Conservation (phyloP, 1,140 invertebrate species). For the Gerris buenoi region DNA sequence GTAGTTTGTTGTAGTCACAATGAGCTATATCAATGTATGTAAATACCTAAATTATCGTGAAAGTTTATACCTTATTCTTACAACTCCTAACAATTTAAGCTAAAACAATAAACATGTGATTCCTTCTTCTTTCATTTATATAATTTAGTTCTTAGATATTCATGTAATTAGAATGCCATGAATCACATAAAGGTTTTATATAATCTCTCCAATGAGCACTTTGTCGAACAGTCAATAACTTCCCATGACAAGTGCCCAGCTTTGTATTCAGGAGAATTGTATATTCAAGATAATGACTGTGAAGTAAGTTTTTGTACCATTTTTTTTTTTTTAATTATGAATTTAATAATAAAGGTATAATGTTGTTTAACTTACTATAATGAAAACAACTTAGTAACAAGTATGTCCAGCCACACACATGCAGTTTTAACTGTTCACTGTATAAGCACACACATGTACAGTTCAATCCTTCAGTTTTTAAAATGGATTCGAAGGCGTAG, state of each 20-base stretch:
- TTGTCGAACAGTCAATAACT: neutral
- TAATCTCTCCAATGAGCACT: too few relatives aligned
- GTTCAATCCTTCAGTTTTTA: neutral
- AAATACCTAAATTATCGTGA: too few relatives aligned
- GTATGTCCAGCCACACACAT: neutral
- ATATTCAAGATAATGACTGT: constrained; percentile 7
- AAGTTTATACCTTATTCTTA: too few relatives aligned
- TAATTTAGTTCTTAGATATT: too few relatives aligned
- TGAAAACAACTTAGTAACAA: neutral
- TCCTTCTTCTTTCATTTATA: too few relatives aligned
- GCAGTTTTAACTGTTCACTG: neutral
- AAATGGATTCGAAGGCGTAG: neutral
- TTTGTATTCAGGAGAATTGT: constrained; percentile 2
- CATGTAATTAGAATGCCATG: too few relatives aligned
- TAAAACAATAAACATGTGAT: too few relatives aligned
- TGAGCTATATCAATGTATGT: too few relatives aligned
- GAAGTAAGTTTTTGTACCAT: constrained; percentile 6
- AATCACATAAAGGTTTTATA: too few relatives aligned
- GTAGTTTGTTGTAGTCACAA: too few relatives aligned
- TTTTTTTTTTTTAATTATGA: neutral
- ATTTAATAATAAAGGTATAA: neutral
- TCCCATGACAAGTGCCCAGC: neutral
- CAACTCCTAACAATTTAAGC: too few relatives aligned
- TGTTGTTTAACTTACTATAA: neutral
- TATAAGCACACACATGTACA: neutral